Evolutionary conservation across 2,797 vertebrate species (phyloP).

Genomic region (Chloroceryle amazona): DNA sequence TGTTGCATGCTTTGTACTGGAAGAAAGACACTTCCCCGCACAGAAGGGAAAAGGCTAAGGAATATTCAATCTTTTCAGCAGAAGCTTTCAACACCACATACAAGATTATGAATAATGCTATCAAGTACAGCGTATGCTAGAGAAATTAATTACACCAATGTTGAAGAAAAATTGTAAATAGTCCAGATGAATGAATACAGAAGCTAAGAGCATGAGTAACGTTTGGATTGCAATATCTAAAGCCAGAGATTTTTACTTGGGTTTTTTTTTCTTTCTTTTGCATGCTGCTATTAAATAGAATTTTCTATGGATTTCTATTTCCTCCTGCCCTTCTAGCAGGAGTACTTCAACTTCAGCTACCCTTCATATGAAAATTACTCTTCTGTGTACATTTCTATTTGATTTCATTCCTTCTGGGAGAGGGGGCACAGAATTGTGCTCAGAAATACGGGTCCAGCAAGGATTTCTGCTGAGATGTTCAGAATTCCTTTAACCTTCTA

Average conservation of each 20-base stretch:
- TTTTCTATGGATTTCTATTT: background rate
- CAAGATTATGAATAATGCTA: background rate
- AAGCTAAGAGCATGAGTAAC: background rate
- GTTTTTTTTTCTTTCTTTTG: background rate
- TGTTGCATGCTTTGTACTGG: background rate
- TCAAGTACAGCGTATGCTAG: background rate
- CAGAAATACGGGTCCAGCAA: background rate
- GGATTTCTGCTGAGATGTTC: background rate
- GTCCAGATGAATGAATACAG: constrained; percentile 8
- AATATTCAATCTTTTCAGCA: background rate
- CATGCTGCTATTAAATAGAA: background rate
- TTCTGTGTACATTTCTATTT: background rate
- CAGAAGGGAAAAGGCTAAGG: background rate
- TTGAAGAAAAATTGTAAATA: background rate
- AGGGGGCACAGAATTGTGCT: background rate
- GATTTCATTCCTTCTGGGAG: background rate
- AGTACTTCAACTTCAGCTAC: background rate
- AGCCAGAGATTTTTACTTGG: background rate
- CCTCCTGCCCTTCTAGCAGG: background rate
- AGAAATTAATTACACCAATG: background rate
- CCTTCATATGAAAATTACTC: background rate
- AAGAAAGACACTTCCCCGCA: background rate
- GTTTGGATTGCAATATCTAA: background rate
- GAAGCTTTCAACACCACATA: background rate
- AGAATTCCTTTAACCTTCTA: background rate